phyloP scores from a whole-genome alignment of 2,113 vertebrate species.

The Hystrix cristata region DNA sequence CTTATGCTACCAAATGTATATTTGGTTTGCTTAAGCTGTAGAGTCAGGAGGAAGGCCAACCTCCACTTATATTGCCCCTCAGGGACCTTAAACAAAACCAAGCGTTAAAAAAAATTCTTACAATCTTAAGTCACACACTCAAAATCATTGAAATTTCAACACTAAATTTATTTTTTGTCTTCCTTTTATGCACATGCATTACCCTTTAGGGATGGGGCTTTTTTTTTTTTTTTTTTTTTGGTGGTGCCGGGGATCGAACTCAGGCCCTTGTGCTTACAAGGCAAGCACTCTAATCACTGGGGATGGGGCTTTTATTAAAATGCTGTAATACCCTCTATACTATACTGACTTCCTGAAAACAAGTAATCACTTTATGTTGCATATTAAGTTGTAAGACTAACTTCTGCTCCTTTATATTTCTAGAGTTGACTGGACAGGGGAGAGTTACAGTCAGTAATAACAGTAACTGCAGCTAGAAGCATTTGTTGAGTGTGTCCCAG shows the following conservation, averaged over 20 bases:
- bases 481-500: not conserved
- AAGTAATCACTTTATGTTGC: not conserved
- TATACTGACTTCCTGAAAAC: not conserved
- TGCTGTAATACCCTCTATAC: not conserved
- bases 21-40: not conserved
- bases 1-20: not conserved
- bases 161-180: not conserved
- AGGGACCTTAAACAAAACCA: conserved; percentile 15
- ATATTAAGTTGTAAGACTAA: not conserved
- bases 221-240: no score
- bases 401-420: not conserved
- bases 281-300: no score
- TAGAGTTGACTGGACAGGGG: not conserved
- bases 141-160: not conserved
- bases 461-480: not conserved
- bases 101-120: not conserved
- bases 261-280: no score
- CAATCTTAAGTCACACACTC: conserved; percentile 16
- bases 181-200: not conserved
- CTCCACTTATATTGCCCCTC: not conserved
- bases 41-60: not conserved
- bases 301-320: not conserved
- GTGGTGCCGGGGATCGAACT: no score
- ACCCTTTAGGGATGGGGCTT: not conserved
- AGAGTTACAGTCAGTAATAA: not conserved